phyloP scores from a whole-genome alignment of 2,113 vertebrate genomes.

The Theropithecus gelada region DNA sequence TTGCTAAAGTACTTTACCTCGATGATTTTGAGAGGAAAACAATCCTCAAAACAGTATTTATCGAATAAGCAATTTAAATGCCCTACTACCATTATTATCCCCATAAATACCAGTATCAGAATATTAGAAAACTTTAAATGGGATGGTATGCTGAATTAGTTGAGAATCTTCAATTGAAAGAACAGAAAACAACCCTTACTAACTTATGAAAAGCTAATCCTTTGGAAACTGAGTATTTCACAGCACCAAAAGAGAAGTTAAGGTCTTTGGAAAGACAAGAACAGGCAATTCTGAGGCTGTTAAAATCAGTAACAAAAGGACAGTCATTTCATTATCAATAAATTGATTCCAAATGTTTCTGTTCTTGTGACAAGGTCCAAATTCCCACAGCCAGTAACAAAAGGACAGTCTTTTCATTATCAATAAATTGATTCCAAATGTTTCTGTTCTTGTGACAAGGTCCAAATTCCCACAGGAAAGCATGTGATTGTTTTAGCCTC shows the following conservation, averaged over 20 bases:
- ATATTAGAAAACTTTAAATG: not conserved
- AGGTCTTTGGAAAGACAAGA: not conserved
- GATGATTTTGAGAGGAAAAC: not conserved
- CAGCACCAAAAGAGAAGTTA: not conserved
- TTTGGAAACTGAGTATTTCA: not conserved
- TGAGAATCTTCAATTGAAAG: not conserved
- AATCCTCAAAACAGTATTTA: not conserved
- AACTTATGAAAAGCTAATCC: not conserved
- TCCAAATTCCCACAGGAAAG: not conserved
- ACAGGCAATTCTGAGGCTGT: not conserved
- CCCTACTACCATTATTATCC: not conserved
- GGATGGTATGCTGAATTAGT: not conserved
- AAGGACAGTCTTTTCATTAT: not conserved
- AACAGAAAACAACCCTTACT: not conserved
- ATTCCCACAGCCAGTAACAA: not conserved
- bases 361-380: not conserved
- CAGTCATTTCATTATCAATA: not conserved
- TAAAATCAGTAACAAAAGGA: not conserved
- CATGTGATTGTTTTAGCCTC: not conserved
- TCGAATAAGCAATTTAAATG: conserved; percentile 18
- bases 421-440: not conserved
- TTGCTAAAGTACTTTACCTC: not conserved
- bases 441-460: not conserved
- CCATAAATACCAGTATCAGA: not conserved
- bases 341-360: not conserved